These are phyloP conservation scores for Colletes gigas DNA, from an alignment of 1,140 invertebrate species.

Conservation along the genomic window DNA sequence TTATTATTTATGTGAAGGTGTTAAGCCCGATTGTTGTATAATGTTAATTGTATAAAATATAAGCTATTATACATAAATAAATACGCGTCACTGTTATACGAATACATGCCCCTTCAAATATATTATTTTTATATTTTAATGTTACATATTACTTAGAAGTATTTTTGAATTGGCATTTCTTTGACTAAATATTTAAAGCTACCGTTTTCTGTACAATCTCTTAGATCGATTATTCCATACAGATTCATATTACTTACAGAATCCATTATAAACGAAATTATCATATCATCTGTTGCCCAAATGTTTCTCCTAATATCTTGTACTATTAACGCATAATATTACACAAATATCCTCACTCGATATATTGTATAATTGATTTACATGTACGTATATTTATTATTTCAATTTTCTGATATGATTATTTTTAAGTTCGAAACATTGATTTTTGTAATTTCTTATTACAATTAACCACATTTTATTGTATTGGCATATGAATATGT, in stretches of 20 bases:
- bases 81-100: neutral
- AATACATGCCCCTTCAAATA: neutral
- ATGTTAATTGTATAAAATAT: slow-evolving; percentile 18
- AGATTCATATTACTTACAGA: neutral
- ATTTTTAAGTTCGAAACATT: slow-evolving; percentile 3
- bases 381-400: neutral
- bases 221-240: neutral
- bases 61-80: neutral
- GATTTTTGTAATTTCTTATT: slow-evolving; percentile 12
- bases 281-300: too few species aligned
- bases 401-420: neutral
- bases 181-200: neutral
- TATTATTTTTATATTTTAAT: neutral
- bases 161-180: neutral
- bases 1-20: slow-evolving; percentile 14
- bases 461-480: slow-evolving; percentile 1
- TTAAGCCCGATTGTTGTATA: slow-evolving; percentile 16
- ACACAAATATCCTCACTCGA: too few species aligned
- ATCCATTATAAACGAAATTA: too few species aligned
- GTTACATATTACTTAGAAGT: too few species aligned
- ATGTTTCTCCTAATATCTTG: too few species aligned
- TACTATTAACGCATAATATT: too few species aligned
- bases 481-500: neutral
- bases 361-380: neutral
- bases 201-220: neutral